Evolutionary conservation across 2,888 invertebrate genomes (phyloP).

Genomic region (Rapana venosa): DNA sequence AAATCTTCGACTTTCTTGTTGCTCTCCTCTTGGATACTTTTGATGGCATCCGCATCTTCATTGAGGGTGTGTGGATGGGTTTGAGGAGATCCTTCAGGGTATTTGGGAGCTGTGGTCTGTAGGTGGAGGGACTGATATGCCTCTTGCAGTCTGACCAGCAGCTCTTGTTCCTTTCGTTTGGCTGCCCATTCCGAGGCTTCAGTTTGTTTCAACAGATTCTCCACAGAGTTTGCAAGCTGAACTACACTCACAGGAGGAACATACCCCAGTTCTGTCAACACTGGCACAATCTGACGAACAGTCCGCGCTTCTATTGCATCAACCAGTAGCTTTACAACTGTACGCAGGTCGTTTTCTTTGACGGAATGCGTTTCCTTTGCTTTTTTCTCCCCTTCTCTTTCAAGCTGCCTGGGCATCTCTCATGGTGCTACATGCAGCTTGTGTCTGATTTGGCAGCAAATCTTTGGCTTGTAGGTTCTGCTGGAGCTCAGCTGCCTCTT

Average conservation of each 20-base stretch:
- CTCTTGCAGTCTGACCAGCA: slow-evolving; percentile 20
- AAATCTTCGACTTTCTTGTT: slow-evolving; percentile 35
- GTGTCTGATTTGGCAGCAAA: neutral
- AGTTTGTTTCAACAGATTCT: neutral
- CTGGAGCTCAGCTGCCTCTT: slow-evolving; percentile 30
- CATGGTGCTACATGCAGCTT: neutral
- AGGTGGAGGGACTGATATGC: neutral
- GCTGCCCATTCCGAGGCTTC: neutral
- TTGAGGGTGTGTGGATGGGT: neutral
- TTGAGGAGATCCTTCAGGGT: neutral
- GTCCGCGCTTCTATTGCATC: neutral
- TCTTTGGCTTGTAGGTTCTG: slow-evolving; percentile 4
- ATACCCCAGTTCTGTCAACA: neutral
- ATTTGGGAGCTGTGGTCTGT: neutral
- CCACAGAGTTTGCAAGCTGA: neutral
- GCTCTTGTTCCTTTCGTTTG: slow-evolving; percentile 7
- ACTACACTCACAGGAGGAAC: neutral
- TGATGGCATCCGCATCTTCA: neutral
- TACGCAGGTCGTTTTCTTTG: neutral
- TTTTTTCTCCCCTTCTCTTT: neutral
- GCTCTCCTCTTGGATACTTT: slow-evolving; percentile 35
- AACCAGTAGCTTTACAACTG: neutral
- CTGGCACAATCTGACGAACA: neutral
- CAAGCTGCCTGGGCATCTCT: too few relatives aligned
- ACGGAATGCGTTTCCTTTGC: neutral